Conservation (phyloP, 2,797 vertebrate species). For the Lepus townsendii region DNA sequence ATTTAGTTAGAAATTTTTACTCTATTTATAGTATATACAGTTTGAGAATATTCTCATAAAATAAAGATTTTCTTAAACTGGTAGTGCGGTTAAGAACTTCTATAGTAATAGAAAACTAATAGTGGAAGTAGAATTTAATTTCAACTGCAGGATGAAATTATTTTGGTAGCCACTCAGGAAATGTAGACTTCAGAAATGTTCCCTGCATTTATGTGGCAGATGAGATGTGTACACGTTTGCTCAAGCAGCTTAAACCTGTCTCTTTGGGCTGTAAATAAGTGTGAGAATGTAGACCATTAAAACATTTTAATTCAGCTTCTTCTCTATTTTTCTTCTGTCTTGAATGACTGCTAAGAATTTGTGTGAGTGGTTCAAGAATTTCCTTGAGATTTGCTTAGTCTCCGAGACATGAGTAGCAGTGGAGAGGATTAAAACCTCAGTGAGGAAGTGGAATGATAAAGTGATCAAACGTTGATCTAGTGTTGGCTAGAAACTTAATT, state of each 20-base stretch:
- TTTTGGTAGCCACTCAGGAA: background rate
- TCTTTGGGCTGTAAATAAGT: background rate
- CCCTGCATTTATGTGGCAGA: background rate
- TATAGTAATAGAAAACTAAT: background rate
- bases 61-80: background rate
- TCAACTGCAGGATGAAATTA: constrained; percentile 42
- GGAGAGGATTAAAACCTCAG: constrained; percentile 30
- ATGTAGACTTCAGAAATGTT: constrained; percentile 14
- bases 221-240: background rate
- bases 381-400: constrained; percentile 52
- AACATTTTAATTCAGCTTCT: background rate
- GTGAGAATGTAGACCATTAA: background rate
- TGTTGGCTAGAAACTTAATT: constrained; percentile 9
- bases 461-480: background rate
- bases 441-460: constrained; percentile 26
- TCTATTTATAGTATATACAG: background rate
- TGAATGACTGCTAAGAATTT: constrained; percentile 14
- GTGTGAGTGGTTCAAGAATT: background rate
- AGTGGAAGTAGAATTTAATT: constrained; percentile 38
- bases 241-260: background rate
- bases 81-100: background rate
- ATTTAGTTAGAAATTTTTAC: constrained; percentile 64
- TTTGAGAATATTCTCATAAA: constrained; percentile 52
- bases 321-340: background rate
- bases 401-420: background rate